Conservation (phyloP, 2,797 vertebrate genomes). For the Merluccius polli region DNA sequence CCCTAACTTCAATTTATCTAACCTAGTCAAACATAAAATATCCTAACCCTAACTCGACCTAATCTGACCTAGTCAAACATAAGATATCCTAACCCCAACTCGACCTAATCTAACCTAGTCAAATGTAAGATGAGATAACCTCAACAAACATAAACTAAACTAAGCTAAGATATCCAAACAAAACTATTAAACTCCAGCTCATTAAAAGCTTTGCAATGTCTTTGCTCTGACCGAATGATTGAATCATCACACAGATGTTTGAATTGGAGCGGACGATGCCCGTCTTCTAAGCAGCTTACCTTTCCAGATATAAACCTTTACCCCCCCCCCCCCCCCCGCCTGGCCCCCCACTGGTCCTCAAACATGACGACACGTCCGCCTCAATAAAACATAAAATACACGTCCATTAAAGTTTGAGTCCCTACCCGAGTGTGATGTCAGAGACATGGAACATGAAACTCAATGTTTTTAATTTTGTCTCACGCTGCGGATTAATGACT, state of each 20-base stretch:
- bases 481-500: slow-evolving; percentile 60
- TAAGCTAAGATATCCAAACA: not conserved
- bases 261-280: not conserved
- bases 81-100: not conserved
- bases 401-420: slow-evolving; percentile 62
- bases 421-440: slow-evolving; percentile 60
- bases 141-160: too few species aligned
- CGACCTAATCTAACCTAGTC: not conserved
- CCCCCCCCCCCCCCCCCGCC: slow-evolving; percentile 29
- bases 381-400: slow-evolving; percentile 66
- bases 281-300: not conserved
- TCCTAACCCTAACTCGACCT: too few species aligned
- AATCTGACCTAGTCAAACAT: too few species aligned
- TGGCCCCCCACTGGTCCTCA: slow-evolving; percentile 42
- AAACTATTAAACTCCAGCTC: not conserved
- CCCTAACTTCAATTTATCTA: too few species aligned
- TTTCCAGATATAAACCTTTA: slow-evolving; percentile 32
- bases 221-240: not conserved
- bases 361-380: slow-evolving; percentile 43
- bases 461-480: slow-evolving; percentile 66
- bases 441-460: slow-evolving; percentile 60
- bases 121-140: not conserved
- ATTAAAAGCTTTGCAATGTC: not conserved
- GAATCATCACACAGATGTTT: slow-evolving; percentile 2
- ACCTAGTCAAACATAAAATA: too few species aligned